Base-by-base conservation (phyloP, 2,888 invertebrate genomes). In the Drosophila demipolita region DNA sequence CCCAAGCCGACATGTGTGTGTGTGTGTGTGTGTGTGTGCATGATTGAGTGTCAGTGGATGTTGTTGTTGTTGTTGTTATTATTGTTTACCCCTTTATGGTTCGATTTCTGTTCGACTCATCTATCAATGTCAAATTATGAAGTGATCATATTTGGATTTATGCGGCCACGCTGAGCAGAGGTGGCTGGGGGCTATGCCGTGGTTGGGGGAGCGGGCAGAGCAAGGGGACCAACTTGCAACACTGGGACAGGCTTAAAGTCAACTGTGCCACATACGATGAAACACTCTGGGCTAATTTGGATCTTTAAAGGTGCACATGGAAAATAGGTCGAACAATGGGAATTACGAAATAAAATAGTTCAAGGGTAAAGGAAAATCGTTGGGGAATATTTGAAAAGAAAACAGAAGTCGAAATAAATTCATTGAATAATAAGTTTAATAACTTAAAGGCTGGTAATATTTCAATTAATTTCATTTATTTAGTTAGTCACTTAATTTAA, bases 71-170 rank as follows among this genome's bases (percentile, higher is more conserved):
- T 57, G 66, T 63, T 78, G 66, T 53, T 58, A 23, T 59, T 65
- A 57, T 58, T 78, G 80, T 50, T 70, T 66, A 76, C 65, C 74
- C 82, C 75, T 76, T 83, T 86, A 66, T 67, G 66, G 70, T 72
- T 76, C 80, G 73, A 85, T 89, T 90, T 83, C 61, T 65, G 74
- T 78, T 60, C 70, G 54, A 91, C 92, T 92, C 92, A 92, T 92
- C 92, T 90, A 92, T 92, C 92, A 92, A 93, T 91, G 92, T 93
- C 92, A 93, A 91, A 93, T 92, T 92, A 93, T 92, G 93, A 92
- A 92, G 93, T 92, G 92, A 93, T 92, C 93, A 93, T 92, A 93
- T 93, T 92, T 90, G 92, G 92, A 92, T 92, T 92, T 92, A 91
- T 92, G 90, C 90, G 89, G 69, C 69, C 61, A 69, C 67, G 67